Evolutionary conservation across 2,797 vertebrate species (phyloP).

Genomic region (Poecilia velifera): DNA sequence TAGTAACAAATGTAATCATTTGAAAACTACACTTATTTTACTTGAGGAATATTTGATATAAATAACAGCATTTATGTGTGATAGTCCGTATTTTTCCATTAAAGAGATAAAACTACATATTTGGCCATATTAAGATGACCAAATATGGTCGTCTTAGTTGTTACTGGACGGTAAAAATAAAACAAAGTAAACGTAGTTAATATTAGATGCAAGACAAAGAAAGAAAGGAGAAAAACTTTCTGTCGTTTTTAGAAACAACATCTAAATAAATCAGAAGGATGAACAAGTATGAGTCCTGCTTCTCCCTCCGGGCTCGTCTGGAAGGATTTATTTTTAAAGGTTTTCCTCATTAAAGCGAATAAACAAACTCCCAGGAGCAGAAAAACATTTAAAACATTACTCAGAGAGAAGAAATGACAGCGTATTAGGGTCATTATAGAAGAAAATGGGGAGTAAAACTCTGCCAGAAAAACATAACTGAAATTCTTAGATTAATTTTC

Average conservation of each 20-base stretch:
- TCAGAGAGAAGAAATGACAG: not conserved
- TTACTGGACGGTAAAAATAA: not conserved
- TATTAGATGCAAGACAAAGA: not conserved
- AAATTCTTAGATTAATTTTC: too few species aligned
- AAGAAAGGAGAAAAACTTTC: conserved; percentile 7
- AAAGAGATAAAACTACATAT: not conserved
- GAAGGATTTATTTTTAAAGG: conserved; percentile 6
- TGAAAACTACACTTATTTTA: not conserved
- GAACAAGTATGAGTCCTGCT: not conserved
- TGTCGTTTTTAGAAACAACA: not conserved
- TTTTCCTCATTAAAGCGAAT: conserved; percentile 6
- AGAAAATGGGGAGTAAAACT: too few species aligned
- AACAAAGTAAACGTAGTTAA: not conserved
- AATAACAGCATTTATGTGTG: not conserved
- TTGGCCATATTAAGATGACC: too few species aligned
- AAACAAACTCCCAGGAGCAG: conserved; percentile 8
- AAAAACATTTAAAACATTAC: not conserved
- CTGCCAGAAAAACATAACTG: too few species aligned
- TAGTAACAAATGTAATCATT: not conserved
- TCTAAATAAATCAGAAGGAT: not conserved
- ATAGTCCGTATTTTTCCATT: not conserved
- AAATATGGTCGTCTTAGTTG: not conserved
- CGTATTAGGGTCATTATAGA: too few species aligned
- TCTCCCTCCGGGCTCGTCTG: conserved; percentile 12
- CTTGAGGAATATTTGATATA: not conserved